Percentiles rank a stretch among this genome's conserved stretches.
These are phyloP conservation scores for Syngnathus scovelli DNA, from an alignment of 2,113 vertebrate genomes.

Conservation along the genomic window DNA sequence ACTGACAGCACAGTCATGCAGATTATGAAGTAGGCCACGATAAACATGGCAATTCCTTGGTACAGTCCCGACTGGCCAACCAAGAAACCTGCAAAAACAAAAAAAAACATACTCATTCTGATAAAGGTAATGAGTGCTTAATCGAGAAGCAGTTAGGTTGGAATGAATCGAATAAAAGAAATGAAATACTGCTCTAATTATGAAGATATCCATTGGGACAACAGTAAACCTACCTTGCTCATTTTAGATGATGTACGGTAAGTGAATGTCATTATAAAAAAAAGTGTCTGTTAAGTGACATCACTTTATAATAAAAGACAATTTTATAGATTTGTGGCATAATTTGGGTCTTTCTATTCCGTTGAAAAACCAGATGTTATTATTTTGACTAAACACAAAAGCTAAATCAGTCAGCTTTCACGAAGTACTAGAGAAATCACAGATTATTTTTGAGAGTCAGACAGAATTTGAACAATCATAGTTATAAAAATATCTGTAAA, in stretches of 20 bases:
- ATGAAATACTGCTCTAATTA: background rate
- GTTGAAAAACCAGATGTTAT: no score
- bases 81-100: constrained; percentile 74
- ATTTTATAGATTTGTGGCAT: background rate
- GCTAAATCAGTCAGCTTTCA: no score
- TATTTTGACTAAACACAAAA: no score
- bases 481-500: no score
- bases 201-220: background rate
- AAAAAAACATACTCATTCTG: constrained; percentile 1
- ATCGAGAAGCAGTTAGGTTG: background rate
- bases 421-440: no score
- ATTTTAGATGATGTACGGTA: background rate
- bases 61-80: constrained; percentile 86
- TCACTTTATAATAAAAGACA: no score
- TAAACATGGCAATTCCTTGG: constrained; percentile 78
- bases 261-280: background rate
- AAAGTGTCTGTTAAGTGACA: background rate
- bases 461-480: no score
- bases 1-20: constrained; percentile 86
- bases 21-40: constrained; percentile 88
- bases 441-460: no score
- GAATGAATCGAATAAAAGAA: background rate
- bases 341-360: background rate
- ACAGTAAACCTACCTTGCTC: background rate
- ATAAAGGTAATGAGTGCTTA: no score